phyloP scores from a whole-genome alignment of 2,113 vertebrate species.

The Macroglossus sobrinus region DNA sequence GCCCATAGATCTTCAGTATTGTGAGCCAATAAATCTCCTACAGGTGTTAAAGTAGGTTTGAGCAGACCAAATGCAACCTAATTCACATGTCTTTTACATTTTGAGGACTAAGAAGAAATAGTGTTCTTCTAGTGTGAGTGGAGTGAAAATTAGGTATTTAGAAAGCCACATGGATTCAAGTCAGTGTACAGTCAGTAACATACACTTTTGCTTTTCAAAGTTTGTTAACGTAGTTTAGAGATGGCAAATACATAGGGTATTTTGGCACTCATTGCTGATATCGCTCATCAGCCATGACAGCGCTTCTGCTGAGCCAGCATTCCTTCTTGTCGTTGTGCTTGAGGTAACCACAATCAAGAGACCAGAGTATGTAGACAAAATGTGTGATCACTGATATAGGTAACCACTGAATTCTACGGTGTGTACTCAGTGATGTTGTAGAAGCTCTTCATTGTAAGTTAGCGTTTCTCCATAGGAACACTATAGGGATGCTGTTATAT shows the following conservation, averaged over 20 bases:
- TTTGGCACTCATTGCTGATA: not conserved
- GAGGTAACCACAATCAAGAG: not conserved
- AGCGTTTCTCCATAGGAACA: not conserved
- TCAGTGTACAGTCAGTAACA: not conserved
- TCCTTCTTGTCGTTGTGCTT: not conserved
- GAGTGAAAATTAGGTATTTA: not conserved
- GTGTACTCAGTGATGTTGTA: not conserved
- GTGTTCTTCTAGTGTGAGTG: not conserved
- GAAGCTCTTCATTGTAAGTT: not conserved
- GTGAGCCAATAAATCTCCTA: not conserved
- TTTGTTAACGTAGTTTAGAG: not conserved
- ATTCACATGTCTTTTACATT: not conserved
- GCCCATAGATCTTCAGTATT: not conserved
- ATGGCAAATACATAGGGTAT: not conserved
- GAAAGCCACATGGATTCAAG: not conserved
- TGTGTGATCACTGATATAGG: not conserved
- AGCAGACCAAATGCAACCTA: not conserved
- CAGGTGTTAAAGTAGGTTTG: not conserved
- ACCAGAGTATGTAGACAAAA: not conserved
- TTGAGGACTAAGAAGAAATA: not conserved
- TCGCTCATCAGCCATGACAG: not conserved
- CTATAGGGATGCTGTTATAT: not conserved
- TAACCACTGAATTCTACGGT: not conserved
- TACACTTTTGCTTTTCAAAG: not conserved
- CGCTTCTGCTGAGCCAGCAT: fast-evolving